Base-by-base conservation (phyloP, 2,888 invertebrate species). In the Colletes collaris region DNA sequence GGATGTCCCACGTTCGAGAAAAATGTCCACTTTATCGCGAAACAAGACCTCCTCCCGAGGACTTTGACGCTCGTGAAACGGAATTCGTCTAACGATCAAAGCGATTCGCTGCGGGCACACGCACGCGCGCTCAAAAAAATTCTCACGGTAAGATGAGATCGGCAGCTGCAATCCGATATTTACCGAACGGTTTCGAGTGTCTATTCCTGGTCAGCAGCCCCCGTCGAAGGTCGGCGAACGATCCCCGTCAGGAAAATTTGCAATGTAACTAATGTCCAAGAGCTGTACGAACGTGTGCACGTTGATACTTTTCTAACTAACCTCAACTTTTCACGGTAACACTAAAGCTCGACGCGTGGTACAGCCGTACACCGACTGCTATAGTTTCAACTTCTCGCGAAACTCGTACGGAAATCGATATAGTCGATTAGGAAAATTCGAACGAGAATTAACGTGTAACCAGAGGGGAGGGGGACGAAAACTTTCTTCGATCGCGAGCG, bases 151-250 rank as follows among this genome's bases (percentile, higher is more conserved):
- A 91, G 83, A 85, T 80, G 89, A 67, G 66, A 90, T 87, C 87
- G 78, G 16, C 27, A 62, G 67, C 69, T 59, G 91, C 84, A 90
- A 91, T 86, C 76, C 82, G 88, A 91, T 91, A 89, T 84, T 86
- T 83, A 84, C 84, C 81, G 80, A 84, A 81, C 65, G 83, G 82
- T 87, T 81, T 91, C 88, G 84, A 64, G 83, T 91, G 87, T 88
- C 90, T 82, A 85, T 87, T 78, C 68, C 82, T 74, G 79, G 55
- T 82, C 79, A 58, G 49, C 79, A 76, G 63, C 78, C 78, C 52
- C 62, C 66, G 55, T 40, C 62, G 76, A 86, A 84, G 78, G 67
- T 63, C 75, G 71, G 55, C 79, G 58, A 72, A 72, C 56, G 59
- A 55, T 53, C 59, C 58, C 46, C n/a, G 49, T 65, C 62, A 5